Conservation (phyloP, 2,113 vertebrate species). For the Acanthisitta chloris region DNA sequence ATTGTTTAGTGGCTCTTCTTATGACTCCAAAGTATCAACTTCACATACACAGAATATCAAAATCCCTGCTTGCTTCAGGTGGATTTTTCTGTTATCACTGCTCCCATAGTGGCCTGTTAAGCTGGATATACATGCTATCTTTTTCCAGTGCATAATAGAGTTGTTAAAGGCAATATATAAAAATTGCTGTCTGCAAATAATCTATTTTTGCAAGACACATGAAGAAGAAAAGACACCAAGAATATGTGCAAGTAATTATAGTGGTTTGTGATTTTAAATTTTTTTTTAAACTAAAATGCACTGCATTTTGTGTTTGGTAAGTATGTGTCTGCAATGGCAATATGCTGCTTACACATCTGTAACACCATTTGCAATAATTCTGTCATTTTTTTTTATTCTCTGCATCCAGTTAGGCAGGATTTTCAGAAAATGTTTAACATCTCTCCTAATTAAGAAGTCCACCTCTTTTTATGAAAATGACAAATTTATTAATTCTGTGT, state of each 20-base stretch:
- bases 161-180: neutral
- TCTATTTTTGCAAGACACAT: neutral
- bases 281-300: neutral
- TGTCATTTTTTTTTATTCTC: neutral
- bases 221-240: neutral
- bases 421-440: neutral
- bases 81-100: neutral
- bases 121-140: neutral
- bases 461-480: neutral
- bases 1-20: neutral
- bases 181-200: neutral
- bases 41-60: neutral
- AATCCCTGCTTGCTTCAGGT: neutral
- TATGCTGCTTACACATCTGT: neutral
- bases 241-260: neutral
- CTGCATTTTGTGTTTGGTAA: neutral
- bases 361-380: neutral
- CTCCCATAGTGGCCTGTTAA: slow-evolving; percentile 21
- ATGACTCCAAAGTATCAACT: neutral
- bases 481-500: neutral
- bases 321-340: neutral
- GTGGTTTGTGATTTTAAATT: neutral
- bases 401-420: neutral
- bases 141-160: neutral
- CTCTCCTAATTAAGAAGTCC: neutral